These are phyloP conservation scores for Dendrocincla fuliginosa DNA, from an alignment of 2,797 vertebrate species.

Conservation along the genomic window DNA sequence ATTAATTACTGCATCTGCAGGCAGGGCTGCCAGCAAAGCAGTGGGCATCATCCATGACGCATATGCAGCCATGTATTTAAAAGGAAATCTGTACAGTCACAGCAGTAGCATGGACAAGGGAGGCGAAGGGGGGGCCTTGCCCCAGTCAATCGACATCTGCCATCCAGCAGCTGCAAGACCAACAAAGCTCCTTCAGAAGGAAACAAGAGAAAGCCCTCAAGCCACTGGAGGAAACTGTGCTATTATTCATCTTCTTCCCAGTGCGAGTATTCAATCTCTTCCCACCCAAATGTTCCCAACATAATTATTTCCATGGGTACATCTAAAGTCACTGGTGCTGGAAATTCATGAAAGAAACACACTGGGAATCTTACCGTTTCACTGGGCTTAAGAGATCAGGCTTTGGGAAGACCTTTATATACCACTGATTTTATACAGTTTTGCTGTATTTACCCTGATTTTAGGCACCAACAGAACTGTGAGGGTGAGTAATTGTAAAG, in stretches of 20 bases:
- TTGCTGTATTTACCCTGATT: not conserved
- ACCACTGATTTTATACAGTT: not conserved
- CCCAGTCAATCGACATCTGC: constrained; percentile 16
- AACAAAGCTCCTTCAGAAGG: constrained; percentile 45
- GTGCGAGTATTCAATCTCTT: not conserved
- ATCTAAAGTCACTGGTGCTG: not conserved
- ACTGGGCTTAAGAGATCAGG: not conserved
- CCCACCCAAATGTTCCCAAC: not conserved
- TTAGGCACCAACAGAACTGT: not conserved
- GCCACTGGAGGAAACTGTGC: not conserved
- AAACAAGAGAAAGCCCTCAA: not conserved
- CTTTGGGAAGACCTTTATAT: not conserved
- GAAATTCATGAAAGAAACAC: not conserved
- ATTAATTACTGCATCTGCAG: constrained; percentile 62
- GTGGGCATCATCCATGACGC: constrained; percentile 18
- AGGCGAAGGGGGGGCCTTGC: not conserved
- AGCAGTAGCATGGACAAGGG: accelerated
- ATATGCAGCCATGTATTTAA: not conserved
- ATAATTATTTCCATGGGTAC: not conserved
- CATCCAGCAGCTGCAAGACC: constrained; percentile 34
- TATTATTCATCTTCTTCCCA: not conserved
- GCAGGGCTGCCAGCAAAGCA: constrained; percentile 24
- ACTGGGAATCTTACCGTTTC: not conserved
- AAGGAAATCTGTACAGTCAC: not conserved
- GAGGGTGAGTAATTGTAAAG: not conserved